phyloP scores from a whole-genome alignment of 2,797 vertebrate species.

The Nyctalus aviator region DNA sequence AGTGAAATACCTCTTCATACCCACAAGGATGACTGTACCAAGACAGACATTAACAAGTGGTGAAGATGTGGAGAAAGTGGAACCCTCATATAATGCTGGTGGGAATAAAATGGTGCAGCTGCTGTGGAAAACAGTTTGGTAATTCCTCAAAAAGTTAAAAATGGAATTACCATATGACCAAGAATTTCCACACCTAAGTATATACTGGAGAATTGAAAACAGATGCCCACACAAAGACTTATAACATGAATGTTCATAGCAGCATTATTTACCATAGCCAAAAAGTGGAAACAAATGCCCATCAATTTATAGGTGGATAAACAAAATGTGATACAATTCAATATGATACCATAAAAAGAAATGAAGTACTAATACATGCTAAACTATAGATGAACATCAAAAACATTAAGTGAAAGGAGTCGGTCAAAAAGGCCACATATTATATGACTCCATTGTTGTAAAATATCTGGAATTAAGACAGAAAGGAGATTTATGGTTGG shows the following conservation, averaged over 20 bases:
- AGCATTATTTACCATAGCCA: not conserved
- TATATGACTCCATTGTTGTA: not conserved
- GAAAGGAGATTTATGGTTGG: not conserved
- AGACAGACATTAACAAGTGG: not conserved
- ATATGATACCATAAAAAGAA: not conserved
- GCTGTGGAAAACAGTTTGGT: not conserved
- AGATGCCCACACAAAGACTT: not conserved
- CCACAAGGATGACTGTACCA: not conserved
- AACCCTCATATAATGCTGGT: not conserved
- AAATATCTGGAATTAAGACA: not conserved
- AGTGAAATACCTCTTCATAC: not conserved
- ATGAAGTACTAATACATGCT: not conserved
- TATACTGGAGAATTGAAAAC: not conserved
- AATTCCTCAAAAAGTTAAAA: not conserved
- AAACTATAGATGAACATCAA: not conserved
- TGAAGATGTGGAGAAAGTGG: not conserved
- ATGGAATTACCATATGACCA: not conserved
- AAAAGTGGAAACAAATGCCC: not conserved
- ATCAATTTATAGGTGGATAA: not conserved
- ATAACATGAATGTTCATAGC: not conserved
- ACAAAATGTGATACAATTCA: not conserved
- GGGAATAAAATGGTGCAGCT: not conserved
- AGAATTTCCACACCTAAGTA: not conserved
- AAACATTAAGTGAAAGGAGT: not conserved
- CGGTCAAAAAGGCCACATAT: not conserved